A percentile compares a stretch with the other conserved stretches of the same genome.
These are phyloP conservation scores for Metridium senile DNA, from an alignment of 92 coral and sea anemone genomes.

Conservation along the genomic window DNA sequence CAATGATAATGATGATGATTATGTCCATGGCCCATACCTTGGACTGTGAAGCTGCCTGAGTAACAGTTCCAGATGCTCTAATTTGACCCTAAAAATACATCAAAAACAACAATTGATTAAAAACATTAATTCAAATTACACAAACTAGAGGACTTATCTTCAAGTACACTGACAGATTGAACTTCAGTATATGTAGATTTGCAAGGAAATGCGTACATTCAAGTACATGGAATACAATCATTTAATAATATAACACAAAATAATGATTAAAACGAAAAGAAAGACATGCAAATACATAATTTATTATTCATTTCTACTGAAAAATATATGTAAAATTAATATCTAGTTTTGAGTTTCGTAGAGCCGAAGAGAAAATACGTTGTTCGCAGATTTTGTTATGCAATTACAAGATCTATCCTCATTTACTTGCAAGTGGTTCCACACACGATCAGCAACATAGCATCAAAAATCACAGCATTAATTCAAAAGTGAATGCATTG, in stretches of 20 bases:
- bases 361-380: neutral
- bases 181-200: neutral
- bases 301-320: neutral
- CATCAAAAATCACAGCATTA: slow-evolving; percentile 6
- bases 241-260: too few relatives aligned
- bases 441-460: neutral
- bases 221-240: too few relatives aligned
- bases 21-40: slow-evolving; percentile 6
- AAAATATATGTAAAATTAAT: neutral
- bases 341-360: neutral
- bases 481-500: neutral
- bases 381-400: slow-evolving; percentile 7
- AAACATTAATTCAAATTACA: neutral
- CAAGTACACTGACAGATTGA: neutral
- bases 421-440: neutral
- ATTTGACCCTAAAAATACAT: slow-evolving; percentile 16
- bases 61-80: slow-evolving; percentile 6
- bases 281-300: neutral
- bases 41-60: slow-evolving; percentile 7
- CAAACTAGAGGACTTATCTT: neutral
- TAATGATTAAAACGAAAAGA: too few relatives aligned
- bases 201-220: too few relatives aligned
- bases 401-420: neutral
- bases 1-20: too few relatives aligned
- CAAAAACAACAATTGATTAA: neutral